Percentiles rank a stretch among this genome's conserved stretches.
Conservation (phyloP, 2,113 vertebrate species). For the Nycticorax nycticorax region DNA sequence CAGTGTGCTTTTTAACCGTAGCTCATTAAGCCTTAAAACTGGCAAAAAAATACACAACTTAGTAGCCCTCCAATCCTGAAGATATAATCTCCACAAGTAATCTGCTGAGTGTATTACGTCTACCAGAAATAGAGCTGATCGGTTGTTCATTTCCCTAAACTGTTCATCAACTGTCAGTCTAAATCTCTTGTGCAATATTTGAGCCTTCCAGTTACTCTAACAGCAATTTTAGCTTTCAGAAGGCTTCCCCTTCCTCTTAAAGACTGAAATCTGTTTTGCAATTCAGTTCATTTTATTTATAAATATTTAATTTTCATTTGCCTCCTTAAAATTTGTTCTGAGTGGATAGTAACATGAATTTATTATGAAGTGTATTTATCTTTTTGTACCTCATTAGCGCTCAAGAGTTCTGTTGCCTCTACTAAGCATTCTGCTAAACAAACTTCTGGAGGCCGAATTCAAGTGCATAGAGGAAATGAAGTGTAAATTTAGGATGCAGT, state of each 20-base stretch:
- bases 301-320: slow-evolving; percentile 68
- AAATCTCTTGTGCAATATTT: slow-evolving; percentile 61
- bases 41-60: background rate
- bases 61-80: background rate
- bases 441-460: background rate
- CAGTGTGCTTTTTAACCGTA: background rate
- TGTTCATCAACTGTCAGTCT: slow-evolving; percentile 19
- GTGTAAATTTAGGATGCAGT: background rate
- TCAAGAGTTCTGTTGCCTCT: slow-evolving; percentile 35
- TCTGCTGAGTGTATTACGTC: background rate
- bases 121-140: slow-evolving; percentile 3
- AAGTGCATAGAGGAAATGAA: background rate
- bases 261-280: slow-evolving; percentile 49
- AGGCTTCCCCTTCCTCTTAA: slow-evolving; percentile 56
- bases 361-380: slow-evolving; percentile 65
- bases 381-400: slow-evolving; percentile 12
- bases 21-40: background rate
- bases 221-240: slow-evolving; percentile 54
- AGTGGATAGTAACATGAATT: slow-evolving; percentile 61
- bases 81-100: background rate
- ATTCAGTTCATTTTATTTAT: slow-evolving; percentile 53
- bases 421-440: slow-evolving; percentile 27
- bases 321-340: slow-evolving; percentile 34
- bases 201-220: slow-evolving; percentile 59
- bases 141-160: slow-evolving; percentile 9